Evolutionary conservation across 2,888 invertebrate genomes (phyloP), one percentile per base, ranked within the genome.

Genomic region (Boloria selene): DNA sequence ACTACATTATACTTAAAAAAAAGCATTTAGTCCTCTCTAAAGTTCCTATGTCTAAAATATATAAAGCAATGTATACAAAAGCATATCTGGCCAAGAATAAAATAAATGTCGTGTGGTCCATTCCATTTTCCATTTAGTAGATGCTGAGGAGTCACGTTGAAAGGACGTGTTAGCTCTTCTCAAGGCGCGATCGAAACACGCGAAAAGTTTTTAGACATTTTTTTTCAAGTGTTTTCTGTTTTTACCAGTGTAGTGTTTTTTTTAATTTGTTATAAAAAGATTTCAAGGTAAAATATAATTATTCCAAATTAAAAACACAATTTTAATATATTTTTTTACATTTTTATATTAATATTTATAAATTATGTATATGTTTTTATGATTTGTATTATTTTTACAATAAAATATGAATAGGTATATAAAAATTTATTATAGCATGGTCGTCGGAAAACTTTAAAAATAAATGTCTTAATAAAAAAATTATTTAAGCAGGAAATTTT

Each of bases 81-180:
- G 26, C 55, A 45, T 51, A 59, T 31, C 58, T 52, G 45, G 51
- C 53, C 52, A 26, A 44, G 45, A 67, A 73, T 72, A 66, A 71
- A 69, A 72, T 72, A 74, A 72, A 72, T 71, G 72, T 68, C 69
- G 65, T 69, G 71, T 72, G 74, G 73, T 74, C 75, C 75, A 75
- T 71, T 71, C 71, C 70, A 72, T 73, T 72, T 73, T 74, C 73
- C 73, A 70, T 75, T 68, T 73, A 83, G 84, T 84, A 79, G 83
- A 83, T 78, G 82, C 83, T 83, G 83, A 49, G 80, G 70, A 54
- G 70, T 70, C 69, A 78, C 18, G 61, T 60, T 63, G 77, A 61
- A 61, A 80, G 81, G 74, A 79, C 83, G 81, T 73, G 70, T 64
- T 56, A 61, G 51, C 51, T 63, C 55, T 50, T 59, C 54, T 42